phyloP scores from a whole-genome alignment of 2,113 vertebrate species.

The Tupaia tana region DNA sequence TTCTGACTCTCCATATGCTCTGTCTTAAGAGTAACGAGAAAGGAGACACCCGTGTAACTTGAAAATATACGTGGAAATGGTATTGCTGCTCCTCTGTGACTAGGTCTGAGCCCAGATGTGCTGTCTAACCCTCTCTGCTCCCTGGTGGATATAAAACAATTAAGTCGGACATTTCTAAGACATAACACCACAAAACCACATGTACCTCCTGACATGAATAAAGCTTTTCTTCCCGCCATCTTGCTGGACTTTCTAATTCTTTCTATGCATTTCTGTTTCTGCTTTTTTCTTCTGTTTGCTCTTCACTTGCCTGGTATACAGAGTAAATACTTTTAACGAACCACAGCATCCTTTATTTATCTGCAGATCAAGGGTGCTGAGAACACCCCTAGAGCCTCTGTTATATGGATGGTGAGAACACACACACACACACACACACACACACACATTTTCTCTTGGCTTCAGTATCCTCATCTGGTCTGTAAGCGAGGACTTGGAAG shows the following conservation, averaged over 20 bases:
- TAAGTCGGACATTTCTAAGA: background rate
- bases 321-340: background rate
- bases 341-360: background rate
- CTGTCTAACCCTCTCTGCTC: background rate
- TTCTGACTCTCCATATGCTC: background rate
- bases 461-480: background rate
- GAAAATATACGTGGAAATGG: background rate
- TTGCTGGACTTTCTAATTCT: background rate
- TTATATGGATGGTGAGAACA: background rate
- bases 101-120: background rate
- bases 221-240: background rate
- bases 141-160: background rate
- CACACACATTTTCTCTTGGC: background rate
- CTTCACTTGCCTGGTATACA: background rate
- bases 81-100: background rate
- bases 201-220: background rate
- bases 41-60: background rate
- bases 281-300: background rate
- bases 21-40: background rate
- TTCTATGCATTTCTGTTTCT: background rate
- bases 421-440: accelerated
- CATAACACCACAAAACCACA: background rate
- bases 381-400: background rate
- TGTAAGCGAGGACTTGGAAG: background rate
- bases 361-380: accelerated